A percentile compares a stretch with the other conserved stretches of the same genome.
phyloP scores from a whole-genome alignment of 2,113 vertebrate genomes.

The Zapus hudsonius region DNA sequence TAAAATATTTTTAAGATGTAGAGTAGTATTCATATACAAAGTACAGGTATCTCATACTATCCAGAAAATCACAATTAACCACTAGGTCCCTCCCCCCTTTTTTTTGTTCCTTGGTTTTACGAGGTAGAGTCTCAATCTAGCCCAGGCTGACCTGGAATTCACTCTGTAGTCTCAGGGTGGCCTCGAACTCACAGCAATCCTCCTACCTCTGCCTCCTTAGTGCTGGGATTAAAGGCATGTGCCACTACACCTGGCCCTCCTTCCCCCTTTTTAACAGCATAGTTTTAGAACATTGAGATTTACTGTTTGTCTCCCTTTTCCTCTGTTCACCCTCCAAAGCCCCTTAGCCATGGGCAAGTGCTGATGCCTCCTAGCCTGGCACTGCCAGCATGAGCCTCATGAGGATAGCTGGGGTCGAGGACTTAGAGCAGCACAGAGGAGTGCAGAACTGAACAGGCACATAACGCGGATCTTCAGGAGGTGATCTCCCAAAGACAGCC shows the following conservation, averaged over 20 bases:
- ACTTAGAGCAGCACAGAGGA: not conserved
- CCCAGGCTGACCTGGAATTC: too few relatives aligned
- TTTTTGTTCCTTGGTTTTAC: too few relatives aligned
- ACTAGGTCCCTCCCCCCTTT: not conserved
- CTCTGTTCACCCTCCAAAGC: not conserved
- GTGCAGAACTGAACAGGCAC: not conserved
- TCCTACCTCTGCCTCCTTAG: too few relatives aligned
- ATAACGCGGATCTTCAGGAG: not conserved
- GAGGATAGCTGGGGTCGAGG: not conserved
- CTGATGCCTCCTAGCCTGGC: not conserved
- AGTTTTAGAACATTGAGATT: not conserved
- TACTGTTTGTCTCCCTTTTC: not conserved
- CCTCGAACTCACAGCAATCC: too few relatives aligned
- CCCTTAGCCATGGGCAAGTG: not conserved
- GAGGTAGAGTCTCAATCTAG: too few relatives aligned
- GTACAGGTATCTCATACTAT: not conserved
- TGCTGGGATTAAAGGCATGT: too few relatives aligned
- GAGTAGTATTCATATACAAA: not conserved
- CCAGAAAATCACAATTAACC: not conserved
- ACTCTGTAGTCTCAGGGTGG: too few relatives aligned
- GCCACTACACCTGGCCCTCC: too few relatives aligned
- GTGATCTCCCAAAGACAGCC: not conserved
- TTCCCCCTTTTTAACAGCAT: not conserved
- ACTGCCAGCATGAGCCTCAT: not conserved
- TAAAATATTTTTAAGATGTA: constrained; percentile 31